These are phyloP conservation scores for Aradus depressus DNA, from an alignment of 2,888 invertebrate genomes.

Conservation along the genomic window DNA sequence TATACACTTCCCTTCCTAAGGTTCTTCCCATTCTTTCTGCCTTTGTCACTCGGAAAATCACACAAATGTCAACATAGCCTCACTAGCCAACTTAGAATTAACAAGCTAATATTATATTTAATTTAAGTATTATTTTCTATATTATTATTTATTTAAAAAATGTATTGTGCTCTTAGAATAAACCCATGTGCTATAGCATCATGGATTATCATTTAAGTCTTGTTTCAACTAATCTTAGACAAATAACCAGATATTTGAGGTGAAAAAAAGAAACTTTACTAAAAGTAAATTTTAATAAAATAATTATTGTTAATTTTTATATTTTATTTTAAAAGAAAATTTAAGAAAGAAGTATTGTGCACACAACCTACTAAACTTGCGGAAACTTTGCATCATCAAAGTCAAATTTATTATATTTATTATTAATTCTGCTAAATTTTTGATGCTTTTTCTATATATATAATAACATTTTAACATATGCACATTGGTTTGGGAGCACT, in stretches of 20 bases:
- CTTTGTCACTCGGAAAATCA: too few species aligned
- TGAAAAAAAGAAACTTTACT: too few species aligned
- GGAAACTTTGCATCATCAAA: constrained; percentile 1
- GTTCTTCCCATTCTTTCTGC: too few species aligned
- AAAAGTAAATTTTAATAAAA: too few species aligned
- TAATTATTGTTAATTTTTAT: constrained; percentile 3
- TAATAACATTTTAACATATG: constrained; percentile 18
- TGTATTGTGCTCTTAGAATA: constrained; percentile 13
- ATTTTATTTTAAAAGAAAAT: neutral
- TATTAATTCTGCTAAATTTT: constrained; percentile 13
- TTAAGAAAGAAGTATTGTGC: neutral
- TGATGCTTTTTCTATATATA: constrained; percentile 16
- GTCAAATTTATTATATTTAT: constrained; percentile 1
- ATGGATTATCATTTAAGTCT: constrained; percentile 8
- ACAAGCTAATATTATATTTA: too few species aligned
- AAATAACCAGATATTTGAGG: constrained; percentile 18
- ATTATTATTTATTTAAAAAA: neutral
- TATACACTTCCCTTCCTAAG: too few species aligned
- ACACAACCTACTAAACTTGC: neutral
- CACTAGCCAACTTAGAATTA: too few species aligned
- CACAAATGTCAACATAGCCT: too few species aligned
- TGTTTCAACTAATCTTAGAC: too few species aligned
- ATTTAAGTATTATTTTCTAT: neutral
- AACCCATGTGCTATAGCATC: constrained; percentile 18
- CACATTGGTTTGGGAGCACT: constrained; percentile 23